Conservation (phyloP, 2,113 vertebrate genomes). For the Nansenia antarctica region DNA sequence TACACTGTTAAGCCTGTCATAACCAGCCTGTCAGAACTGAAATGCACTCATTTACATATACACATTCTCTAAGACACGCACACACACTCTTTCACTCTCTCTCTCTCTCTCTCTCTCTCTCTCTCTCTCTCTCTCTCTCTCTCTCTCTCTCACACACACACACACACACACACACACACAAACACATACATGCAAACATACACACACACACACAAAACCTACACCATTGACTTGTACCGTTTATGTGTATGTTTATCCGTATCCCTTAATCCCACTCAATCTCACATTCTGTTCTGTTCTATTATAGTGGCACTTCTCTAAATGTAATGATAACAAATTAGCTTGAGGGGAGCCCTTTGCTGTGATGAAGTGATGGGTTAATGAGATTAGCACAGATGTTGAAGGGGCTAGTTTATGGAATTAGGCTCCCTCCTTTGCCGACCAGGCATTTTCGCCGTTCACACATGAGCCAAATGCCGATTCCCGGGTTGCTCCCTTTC, state of each 20-base stretch:
- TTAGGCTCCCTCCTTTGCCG: conserved; percentile 15
- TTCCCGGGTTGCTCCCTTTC: too few species aligned
- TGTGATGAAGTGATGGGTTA: conserved; percentile 55
- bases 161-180: conserved; percentile 1
- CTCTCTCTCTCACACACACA: conserved; percentile 4
- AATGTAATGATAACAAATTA: conserved; percentile 57
- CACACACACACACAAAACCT: not conserved
- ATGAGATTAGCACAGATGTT: conserved; percentile 54
- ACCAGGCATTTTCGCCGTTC: too few species aligned
- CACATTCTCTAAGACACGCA: not conserved
- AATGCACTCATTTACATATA: conserved; percentile 21
- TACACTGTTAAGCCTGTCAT: conserved; percentile 38
- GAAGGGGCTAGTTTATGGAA: conserved; percentile 35
- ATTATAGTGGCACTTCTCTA: conserved; percentile 38
- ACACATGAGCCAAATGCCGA: too few species aligned
- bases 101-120: too few species aligned
- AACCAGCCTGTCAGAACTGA: conserved; percentile 22
- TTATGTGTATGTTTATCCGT: not conserved
- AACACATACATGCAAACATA: not conserved
- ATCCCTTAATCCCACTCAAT: conserved; percentile 20
- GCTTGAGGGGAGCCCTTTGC: conserved; percentile 53
- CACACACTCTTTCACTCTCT: not conserved
- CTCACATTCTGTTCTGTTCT: conserved; percentile 37
- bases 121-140: too few species aligned
- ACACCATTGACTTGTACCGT: not conserved